phyloP scores from a whole-genome alignment of 2,797 vertebrate species.

The Ibycter americanus region DNA sequence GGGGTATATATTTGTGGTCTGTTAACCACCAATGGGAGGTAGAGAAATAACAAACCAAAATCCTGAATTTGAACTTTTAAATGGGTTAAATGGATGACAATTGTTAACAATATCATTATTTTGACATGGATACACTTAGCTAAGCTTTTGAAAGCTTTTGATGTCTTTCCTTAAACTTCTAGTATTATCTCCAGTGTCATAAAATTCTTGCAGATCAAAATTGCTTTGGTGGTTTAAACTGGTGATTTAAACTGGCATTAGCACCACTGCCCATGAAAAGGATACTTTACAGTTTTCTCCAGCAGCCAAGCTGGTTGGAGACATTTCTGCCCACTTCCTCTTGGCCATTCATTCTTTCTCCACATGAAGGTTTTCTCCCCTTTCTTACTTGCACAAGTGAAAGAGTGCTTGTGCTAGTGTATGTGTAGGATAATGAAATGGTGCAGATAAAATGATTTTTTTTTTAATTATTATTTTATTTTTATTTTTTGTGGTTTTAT shows the following conservation, averaged over 20 bases:
- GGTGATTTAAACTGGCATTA: not conserved
- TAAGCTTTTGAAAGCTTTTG: not conserved
- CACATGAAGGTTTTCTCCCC: not conserved
- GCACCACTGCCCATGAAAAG: not conserved
- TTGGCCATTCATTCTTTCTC: not conserved
- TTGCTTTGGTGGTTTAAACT: not conserved
- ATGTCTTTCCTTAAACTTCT: not conserved
- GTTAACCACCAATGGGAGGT: not conserved
- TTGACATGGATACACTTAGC: not conserved
- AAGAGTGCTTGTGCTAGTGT: not conserved
- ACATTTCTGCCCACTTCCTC: not conserved
- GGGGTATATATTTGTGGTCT: rapidly evolving
- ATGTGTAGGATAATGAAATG: not conserved
- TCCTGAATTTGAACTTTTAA: not conserved
- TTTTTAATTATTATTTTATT: too few species aligned
- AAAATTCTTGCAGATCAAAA: not conserved
- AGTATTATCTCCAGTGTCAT: not conserved
- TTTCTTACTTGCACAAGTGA: not conserved
- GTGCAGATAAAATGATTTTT: not conserved
- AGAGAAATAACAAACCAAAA: not conserved
- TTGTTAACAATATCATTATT: not conserved
- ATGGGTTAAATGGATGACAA: not conserved
- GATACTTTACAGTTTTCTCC: not conserved
- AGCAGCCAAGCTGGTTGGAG: not conserved
- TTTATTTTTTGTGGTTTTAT: not conserved